Percentiles rank a stretch among this genome's conserved stretches.
These are phyloP conservation scores for Campoplex capitator DNA, from an alignment of 2,888 invertebrate genomes.

Conservation along the genomic window DNA sequence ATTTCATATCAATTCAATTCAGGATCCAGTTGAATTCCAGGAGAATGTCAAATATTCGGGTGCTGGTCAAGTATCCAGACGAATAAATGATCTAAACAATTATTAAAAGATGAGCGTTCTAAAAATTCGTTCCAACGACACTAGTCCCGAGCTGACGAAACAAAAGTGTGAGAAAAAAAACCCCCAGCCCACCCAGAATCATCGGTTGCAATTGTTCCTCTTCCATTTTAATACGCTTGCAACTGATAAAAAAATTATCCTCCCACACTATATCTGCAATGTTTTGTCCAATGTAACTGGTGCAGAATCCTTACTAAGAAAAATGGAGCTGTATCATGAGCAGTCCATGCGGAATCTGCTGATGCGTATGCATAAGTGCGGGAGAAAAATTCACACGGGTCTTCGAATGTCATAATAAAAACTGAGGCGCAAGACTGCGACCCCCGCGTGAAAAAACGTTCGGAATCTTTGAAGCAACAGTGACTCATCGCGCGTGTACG, in stretches of 20 bases:
- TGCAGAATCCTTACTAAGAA: conserved; percentile 46
- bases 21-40: too few species aligned
- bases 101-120: background rate
- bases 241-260: background rate
- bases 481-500: conserved; percentile 43
- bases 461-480: conserved; percentile 17
- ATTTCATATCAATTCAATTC: too few species aligned
- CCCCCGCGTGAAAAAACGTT: conserved; percentile 14
- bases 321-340: conserved; percentile 12
- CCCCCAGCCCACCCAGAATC: conserved; percentile 22
- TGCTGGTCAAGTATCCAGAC: too few species aligned
- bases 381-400: conserved; percentile 23
- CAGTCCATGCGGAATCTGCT: conserved; percentile 47
- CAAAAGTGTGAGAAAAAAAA: conserved; percentile 49
- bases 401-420: conserved; percentile 34
- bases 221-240: background rate
- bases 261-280: background rate
- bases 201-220: background rate
- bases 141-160: background rate
- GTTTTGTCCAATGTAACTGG: conserved; percentile 12
- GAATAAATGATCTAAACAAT: background rate
- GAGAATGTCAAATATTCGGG: too few species aligned
- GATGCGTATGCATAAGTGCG: conserved; percentile 36
- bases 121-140: background rate
- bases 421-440: conserved; percentile 3